Evolutionary conservation across 2,113 vertebrate species (phyloP).

Genomic region (Eulemur macaco): DNA sequence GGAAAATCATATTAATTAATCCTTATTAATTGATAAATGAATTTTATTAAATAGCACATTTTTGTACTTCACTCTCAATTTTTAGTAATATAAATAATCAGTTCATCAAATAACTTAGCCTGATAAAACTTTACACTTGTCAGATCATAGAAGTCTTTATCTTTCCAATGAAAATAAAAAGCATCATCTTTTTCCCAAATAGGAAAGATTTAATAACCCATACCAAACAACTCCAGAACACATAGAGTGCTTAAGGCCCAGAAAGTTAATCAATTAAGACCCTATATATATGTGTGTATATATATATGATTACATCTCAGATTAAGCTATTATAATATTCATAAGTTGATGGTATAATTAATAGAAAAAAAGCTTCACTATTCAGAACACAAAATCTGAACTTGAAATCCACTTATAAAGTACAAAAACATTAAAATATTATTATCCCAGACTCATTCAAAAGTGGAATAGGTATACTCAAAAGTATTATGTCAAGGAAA

Average conservation of each 20-base stretch:
- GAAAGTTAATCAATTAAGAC: background rate
- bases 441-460: background rate
- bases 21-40: background rate
- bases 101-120: background rate
- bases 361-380: background rate
- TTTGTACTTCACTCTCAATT: background rate
- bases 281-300: background rate
- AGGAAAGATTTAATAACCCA: background rate
- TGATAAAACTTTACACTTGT: background rate
- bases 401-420: background rate
- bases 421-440: background rate
- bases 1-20: constrained; percentile 28
- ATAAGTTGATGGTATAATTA: background rate
- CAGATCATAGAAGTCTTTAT: background rate
- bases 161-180: background rate
- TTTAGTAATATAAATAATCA: background rate
- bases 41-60: background rate
- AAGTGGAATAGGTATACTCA: background rate
- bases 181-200: background rate
- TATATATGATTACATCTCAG: background rate
- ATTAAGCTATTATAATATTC: background rate
- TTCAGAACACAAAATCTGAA: background rate
- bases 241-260: background rate
- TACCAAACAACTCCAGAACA: background rate
- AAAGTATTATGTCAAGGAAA: background rate